These are phyloP conservation scores for Leptinotarsa peninsularis DNA, from an alignment of 2,888 invertebrate species.

Conservation along the genomic window DNA sequence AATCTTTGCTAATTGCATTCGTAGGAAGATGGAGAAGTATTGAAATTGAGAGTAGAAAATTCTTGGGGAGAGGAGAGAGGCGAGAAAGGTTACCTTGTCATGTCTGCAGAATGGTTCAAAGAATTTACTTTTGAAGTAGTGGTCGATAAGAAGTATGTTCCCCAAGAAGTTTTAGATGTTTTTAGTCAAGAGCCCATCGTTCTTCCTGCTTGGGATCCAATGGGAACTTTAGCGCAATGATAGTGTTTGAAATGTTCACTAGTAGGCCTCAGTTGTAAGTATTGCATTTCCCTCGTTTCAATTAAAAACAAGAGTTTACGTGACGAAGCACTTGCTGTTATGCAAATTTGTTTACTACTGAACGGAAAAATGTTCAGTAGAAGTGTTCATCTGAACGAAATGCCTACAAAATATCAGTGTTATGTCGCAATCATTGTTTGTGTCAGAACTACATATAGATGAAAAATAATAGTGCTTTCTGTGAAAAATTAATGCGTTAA, in stretches of 20 bases:
- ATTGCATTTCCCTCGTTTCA: not conserved
- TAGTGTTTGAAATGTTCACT: conserved; percentile 25
- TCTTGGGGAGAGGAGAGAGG: conserved; percentile 92
- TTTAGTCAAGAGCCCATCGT: conserved; percentile 81
- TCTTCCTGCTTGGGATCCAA: conserved; percentile 94
- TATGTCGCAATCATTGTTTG: too few relatives aligned
- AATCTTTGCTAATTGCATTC: conserved; percentile 36
- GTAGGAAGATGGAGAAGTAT: conserved; percentile 74
- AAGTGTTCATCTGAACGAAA: too few relatives aligned
- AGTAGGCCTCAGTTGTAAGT: conserved; percentile 11
- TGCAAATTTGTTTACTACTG: too few relatives aligned
- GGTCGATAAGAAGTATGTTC: conserved; percentile 85
- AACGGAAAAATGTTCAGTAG: too few relatives aligned
- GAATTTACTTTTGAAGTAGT: conserved; percentile 91
- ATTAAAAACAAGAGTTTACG: too few relatives aligned
- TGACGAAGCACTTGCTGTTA: too few relatives aligned
- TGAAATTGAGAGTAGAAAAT: conserved; percentile 89
- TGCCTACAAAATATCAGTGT: too few relatives aligned
- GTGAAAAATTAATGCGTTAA: too few relatives aligned
- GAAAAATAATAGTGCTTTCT: too few relatives aligned
- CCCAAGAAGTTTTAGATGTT: conserved; percentile 79
- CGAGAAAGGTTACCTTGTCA: conserved; percentile 86
- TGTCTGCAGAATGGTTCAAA: conserved; percentile 88
- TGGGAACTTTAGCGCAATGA: conserved; percentile 82
- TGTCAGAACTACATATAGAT: too few relatives aligned